Conservation (phyloP, 2,113 vertebrate species). For the Athene noctua region DNA sequence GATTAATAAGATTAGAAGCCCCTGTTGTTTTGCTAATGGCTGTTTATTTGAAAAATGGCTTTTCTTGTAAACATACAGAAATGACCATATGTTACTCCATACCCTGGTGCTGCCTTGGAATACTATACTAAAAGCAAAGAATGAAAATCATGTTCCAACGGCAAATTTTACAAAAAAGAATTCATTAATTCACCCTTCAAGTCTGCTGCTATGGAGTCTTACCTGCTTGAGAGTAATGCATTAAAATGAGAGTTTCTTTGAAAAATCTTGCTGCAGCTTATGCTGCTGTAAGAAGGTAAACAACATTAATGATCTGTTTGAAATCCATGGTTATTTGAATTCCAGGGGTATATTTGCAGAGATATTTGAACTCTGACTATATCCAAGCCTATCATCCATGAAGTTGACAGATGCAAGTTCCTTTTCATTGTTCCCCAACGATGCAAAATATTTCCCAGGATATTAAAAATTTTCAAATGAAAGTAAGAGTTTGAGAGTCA, state of each 20-base stretch:
- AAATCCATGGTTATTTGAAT: background rate
- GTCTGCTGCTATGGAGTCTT: background rate
- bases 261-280: background rate
- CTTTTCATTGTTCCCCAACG: background rate
- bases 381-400: background rate
- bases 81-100: constrained; percentile 42
- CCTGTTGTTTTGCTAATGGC: constrained; percentile 54
- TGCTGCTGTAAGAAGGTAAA: background rate
- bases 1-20: constrained; percentile 68
- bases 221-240: background rate
- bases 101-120: background rate
- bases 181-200: background rate
- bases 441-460: background rate
- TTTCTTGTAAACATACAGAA: constrained; percentile 54
- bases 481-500: background rate
- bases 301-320: background rate
- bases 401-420: background rate
- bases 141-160: background rate
- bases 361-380: background rate
- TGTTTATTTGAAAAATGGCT: constrained; percentile 55
- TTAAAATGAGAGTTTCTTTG: background rate
- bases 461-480: background rate
- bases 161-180: background rate
- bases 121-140: background rate
- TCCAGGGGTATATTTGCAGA: background rate